Conservation (phyloP, 2,113 vertebrate genomes). For the Herpailurus yagouaroundi region DNA sequence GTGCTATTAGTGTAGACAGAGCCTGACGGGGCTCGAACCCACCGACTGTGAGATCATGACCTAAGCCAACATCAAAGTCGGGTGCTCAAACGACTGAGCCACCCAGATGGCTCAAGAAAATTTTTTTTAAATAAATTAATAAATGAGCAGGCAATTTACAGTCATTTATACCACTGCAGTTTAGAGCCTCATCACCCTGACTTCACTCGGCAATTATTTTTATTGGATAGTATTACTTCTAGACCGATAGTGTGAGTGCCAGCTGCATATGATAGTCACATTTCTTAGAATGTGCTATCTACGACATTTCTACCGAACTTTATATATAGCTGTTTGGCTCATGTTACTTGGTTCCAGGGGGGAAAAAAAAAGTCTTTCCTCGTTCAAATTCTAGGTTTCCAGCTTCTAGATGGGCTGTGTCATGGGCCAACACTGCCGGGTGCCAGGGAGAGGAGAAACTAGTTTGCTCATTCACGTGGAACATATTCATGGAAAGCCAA, state of each 20-base stretch:
- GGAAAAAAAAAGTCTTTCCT: neutral
- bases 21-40: too few species aligned
- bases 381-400: constrained; percentile 17
- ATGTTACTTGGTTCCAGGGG: neutral
- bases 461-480: neutral
- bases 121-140: neutral
- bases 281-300: neutral
- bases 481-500: neutral
- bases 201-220: neutral
- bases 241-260: neutral
- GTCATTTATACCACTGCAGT: neutral
- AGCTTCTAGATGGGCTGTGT: neutral
- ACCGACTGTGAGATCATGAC: too few species aligned
- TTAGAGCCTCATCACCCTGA: neutral
- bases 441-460: constrained; percentile 46
- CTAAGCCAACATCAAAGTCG: too few species aligned
- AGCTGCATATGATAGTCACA: neutral
- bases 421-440: neutral
- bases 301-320: neutral
- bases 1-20: too few species aligned
- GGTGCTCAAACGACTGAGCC: too few species aligned
- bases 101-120: too few species aligned
- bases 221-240: neutral
- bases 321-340: neutral
- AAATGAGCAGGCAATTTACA: neutral